Base-by-base conservation (phyloP, 2,797 vertebrate genomes). In the Mormyrus hasselquistii region DNA sequence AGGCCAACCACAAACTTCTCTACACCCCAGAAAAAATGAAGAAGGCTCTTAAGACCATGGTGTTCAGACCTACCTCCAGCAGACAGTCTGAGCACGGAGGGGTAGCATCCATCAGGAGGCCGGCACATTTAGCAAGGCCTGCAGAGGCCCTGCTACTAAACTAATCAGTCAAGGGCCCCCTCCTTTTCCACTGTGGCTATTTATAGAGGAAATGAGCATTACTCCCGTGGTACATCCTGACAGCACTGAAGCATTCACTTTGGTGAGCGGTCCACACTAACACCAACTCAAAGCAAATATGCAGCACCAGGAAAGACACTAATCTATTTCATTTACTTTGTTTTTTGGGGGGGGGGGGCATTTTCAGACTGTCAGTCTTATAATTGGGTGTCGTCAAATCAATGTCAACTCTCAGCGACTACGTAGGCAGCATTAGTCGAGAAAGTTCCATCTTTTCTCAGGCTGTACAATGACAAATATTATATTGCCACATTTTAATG, bases 1-100 rank as follows among this genome's bases (percentile, higher is more conserved):
- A n/a, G 14, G 57, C 57, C 14, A 85, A 69, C 88, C 88, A 85
- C 88, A 84, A 50, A 57, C 88, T 82, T 38, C 25, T 22, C 41
- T 57, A 50, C 10, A 85, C 57, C 57, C 25, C 38, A 65, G 22
- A 65, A 55, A 44, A 86, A 41, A 53, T 53, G 14, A 57, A 53
- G 59, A 8, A 47, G 22, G 50, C 38, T 69, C 41, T 69, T 49
- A 65, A 44, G 38, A 65, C 55, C 38, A 34, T 50, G 47, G 47
- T 25, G 49, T 84, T 25, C 50, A 49, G 10, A 12, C 49, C 49
- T 84, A 52, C 49, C 44, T 52, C 52, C 14, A 53, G 29, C 52
- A 38, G 49, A 44, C 50, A 34, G 85, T 7, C 52, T 1, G 16
- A 53, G 19, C 16, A 57, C 1, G 7, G 14, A 52, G 47, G 47